Evolutionary conservation across 2,797 vertebrate genomes (phyloP).

Genomic region (Hippopotamyrus pictus): DNA sequence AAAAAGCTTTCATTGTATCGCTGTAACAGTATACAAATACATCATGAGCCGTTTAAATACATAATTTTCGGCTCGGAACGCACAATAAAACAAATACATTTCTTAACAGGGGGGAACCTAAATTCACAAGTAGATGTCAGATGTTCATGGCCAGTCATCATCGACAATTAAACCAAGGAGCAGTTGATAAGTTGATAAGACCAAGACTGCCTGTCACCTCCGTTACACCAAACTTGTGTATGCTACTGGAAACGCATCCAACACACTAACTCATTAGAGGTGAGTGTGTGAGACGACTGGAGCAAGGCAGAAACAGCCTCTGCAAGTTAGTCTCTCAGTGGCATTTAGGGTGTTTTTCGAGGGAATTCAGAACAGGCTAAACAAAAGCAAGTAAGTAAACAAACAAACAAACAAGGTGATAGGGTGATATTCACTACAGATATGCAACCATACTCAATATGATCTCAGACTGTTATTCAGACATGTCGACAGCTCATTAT

Average conservation of each 20-base stretch:
- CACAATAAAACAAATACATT: background rate
- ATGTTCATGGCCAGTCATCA: background rate
- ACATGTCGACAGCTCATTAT: background rate
- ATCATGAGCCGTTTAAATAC: background rate
- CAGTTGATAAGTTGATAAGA: background rate
- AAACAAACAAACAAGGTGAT: background rate
- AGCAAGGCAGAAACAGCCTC: background rate
- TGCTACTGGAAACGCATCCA: background rate
- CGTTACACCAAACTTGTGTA: background rate
- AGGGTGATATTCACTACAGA: background rate
- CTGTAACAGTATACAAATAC: background rate
- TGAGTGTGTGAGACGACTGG: background rate
- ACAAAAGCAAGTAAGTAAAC: background rate
- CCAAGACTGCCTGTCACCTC: background rate
- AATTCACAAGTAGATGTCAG: background rate
- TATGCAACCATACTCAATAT: background rate
- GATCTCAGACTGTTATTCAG: background rate
- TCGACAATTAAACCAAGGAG: background rate
- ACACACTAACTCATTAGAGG: background rate
- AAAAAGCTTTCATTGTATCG: background rate
- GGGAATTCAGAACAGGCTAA: background rate
- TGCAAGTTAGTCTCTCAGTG: background rate
- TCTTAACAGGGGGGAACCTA: background rate
- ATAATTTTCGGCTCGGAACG: background rate
- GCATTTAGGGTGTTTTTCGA: background rate